Percentiles rank a stretch among this genome's conserved stretches.
Evolutionary conservation across 1,140 invertebrate genomes (phyloP).

Genomic region (Hylaeus volcanicus): DNA sequence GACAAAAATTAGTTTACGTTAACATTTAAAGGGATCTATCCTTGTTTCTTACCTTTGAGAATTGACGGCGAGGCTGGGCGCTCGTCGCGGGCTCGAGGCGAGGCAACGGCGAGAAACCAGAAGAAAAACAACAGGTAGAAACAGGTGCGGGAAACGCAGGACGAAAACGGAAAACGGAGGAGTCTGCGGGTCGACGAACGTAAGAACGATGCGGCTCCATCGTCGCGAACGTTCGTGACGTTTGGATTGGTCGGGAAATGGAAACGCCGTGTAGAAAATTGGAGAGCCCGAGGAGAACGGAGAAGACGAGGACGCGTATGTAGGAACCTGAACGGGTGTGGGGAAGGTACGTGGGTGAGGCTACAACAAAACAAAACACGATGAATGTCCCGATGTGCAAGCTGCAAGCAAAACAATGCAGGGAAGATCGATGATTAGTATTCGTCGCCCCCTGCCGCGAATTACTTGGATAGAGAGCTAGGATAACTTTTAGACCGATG

Average conservation of each 20-base stretch:
- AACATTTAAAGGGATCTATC: too few relatives aligned
- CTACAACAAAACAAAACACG: slow-evolving; percentile 81
- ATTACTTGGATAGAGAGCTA: slow-evolving; percentile 53
- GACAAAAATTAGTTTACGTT: too few relatives aligned
- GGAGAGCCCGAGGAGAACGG: slow-evolving; percentile 52
- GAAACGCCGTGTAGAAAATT: slow-evolving; percentile 22
- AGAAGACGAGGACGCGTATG: slow-evolving; percentile 60
- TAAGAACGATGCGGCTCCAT: neutral
- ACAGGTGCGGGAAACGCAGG: slow-evolving; percentile 12
- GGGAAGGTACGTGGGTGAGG: slow-evolving; percentile 70
- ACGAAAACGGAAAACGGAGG: slow-evolving; percentile 2
- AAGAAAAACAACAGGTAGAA: slow-evolving; percentile 21
- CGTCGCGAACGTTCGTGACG: slow-evolving; percentile 27
- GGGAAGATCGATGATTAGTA: slow-evolving; percentile 56
- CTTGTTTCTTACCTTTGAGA: slow-evolving; percentile 52
- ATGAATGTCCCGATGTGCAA: slow-evolving; percentile 81
- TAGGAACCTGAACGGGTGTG: slow-evolving; percentile 57
- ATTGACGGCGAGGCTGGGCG: slow-evolving; percentile 40
- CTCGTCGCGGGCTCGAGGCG: slow-evolving; percentile 39
- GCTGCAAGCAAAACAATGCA: slow-evolving; percentile 74
- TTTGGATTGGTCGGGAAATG: slow-evolving; percentile 34
- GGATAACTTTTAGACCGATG: slow-evolving; percentile 29
- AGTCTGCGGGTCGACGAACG: neutral
- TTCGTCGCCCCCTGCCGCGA: slow-evolving; percentile 25
- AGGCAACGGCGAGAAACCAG: slow-evolving; percentile 38